Percentiles rank a stretch among this genome's conserved stretches.
Evolutionary conservation across 2,888 invertebrate genomes (phyloP).

Genomic region (Antheraea yamamai): DNA sequence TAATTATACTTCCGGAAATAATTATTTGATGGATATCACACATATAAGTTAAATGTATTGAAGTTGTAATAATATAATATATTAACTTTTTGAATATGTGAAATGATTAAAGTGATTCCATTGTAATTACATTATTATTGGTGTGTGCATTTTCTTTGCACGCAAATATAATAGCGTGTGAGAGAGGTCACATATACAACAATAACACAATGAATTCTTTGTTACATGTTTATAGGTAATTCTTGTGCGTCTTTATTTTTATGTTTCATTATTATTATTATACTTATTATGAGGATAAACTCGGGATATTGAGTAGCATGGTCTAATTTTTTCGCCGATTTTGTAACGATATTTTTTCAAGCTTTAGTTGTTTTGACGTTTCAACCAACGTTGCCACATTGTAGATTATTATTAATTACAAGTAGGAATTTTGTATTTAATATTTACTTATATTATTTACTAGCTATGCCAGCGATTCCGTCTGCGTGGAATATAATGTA

Average conservation of each 20-base stretch:
- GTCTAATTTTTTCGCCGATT: background rate
- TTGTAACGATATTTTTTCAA: background rate
- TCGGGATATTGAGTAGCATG: background rate
- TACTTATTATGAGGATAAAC: background rate
- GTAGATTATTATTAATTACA: background rate
- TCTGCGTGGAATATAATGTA: no score
- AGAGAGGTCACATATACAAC: constrained; percentile 40
- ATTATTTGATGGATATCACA: no score
- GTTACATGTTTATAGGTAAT: constrained; percentile 32
- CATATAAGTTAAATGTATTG: background rate
- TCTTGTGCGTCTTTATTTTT: background rate
- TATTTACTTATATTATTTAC: no score
- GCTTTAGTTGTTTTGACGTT: background rate
- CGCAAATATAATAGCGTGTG: constrained; percentile 35
- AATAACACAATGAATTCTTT: constrained; percentile 66
- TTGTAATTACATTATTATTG: background rate
- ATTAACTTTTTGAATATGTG: no score
- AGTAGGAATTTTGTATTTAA: no score
- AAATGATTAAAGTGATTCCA: background rate
- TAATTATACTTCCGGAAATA: no score
- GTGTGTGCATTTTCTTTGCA: constrained; percentile 29
- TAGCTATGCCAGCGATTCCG: no score
- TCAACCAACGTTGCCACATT: background rate
- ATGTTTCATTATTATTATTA: background rate
- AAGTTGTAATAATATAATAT: no score